phyloP scores from a whole-genome alignment of 1,140 invertebrate genomes.

The Drosophila malerkotliana region DNA sequence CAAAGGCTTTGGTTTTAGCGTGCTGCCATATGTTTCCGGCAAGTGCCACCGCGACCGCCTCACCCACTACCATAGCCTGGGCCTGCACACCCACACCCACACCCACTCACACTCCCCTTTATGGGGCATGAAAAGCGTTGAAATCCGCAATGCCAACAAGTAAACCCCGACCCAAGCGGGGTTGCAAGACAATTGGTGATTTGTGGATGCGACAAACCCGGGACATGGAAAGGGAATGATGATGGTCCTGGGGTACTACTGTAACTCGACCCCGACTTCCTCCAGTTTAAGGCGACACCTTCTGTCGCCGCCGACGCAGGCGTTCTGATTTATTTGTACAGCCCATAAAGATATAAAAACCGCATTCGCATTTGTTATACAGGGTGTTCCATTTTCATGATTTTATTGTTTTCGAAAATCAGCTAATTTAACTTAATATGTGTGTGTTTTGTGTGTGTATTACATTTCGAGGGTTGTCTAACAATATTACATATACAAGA shows the following conservation, averaged over 20 bases:
- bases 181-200: conserved; percentile 43
- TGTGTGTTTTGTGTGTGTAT: conserved; percentile 31
- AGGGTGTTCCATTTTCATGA: conserved; percentile 44
- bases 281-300: conserved; percentile 40
- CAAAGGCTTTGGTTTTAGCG: conserved; percentile 75
- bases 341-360: conserved; percentile 60
- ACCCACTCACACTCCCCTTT: conserved; percentile 14
- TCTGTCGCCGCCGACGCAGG: conserved; percentile 47
- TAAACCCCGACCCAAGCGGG: conserved; percentile 31
- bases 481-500: conserved; percentile 66
- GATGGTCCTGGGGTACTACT: conserved; percentile 24
- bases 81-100: not conserved
- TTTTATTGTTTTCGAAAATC: conserved; percentile 70
- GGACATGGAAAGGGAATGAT: not conserved
- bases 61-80: not conserved
- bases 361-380: conserved; percentile 47
- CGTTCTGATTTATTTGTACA: conserved; percentile 57
- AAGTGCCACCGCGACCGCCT: conserved; percentile 57
- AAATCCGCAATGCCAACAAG: conserved; percentile 75
- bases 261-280: conserved; percentile 51
- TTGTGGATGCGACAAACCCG: conserved; percentile 18
- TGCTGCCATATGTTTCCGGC: conserved; percentile 80
- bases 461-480: conserved; percentile 64
- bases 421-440: conserved; percentile 71
- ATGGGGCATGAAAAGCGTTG: conserved; percentile 72